Conservation (phyloP, 1,140 invertebrate species). For the Plectrocnemia conspersa region DNA sequence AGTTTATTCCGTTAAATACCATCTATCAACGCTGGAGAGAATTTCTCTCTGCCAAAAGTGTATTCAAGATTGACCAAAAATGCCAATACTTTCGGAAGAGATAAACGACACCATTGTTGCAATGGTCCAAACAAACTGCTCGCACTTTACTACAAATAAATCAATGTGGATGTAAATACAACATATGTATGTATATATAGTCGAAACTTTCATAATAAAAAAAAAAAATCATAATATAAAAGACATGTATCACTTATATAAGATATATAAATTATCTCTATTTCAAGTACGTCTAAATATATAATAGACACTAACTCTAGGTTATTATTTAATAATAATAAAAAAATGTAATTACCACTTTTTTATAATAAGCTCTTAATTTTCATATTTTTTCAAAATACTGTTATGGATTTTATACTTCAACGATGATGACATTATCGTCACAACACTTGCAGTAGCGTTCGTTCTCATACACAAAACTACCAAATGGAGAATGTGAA, state of each 20-base stretch:
- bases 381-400: constrained; percentile 34
- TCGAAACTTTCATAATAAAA: constrained; percentile 18
- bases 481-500: background rate
- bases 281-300: constrained; percentile 33
- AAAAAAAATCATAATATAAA: constrained; percentile 29
- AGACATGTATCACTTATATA: constrained; percentile 24
- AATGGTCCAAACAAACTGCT: no score
- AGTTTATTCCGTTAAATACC: no score
- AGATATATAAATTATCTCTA: constrained; percentile 31
- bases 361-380: constrained; percentile 35
- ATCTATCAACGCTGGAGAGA: no score
- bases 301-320: constrained; percentile 32
- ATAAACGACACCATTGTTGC: no score
- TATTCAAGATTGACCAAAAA: no score
- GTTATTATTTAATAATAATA: constrained; percentile 34
- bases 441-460: no score
- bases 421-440: no score
- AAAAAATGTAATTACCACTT: constrained; percentile 34
- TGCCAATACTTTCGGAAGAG: no score
- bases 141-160: no score
- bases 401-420: constrained; percentile 31
- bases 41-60: no score
- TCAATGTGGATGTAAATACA: no score
- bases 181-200: no score
- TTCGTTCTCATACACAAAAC: constrained; percentile 11